Percentiles rank a stretch among this genome's conserved stretches.
These are phyloP conservation scores for Drosophila recens DNA, from an alignment of 2,888 invertebrate genomes.

Conservation along the genomic window DNA sequence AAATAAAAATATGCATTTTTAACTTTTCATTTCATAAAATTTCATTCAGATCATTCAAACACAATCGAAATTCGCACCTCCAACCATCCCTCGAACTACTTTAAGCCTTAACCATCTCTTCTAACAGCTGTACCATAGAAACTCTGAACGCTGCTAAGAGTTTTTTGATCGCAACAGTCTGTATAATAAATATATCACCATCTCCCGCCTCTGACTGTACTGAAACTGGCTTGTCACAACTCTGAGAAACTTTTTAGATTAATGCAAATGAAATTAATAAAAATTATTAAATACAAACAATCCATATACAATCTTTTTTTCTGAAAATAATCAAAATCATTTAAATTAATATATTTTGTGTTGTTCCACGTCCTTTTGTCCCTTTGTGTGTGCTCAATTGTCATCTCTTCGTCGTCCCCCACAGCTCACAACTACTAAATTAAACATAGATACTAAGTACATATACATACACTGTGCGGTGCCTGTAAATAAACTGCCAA, in stretches of 20 bases:
- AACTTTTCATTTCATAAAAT: slow-evolving; percentile 44
- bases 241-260: slow-evolving; percentile 37
- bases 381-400: slow-evolving; percentile 34
- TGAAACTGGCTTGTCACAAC: slow-evolving; percentile 36
- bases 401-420: slow-evolving; percentile 53
- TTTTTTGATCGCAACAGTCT: slow-evolving; percentile 45
- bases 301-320: slow-evolving; percentile 41
- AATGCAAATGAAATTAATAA: slow-evolving; percentile 56
- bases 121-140: slow-evolving; percentile 77
- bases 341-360: slow-evolving; percentile 39
- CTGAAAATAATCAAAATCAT: slow-evolving; percentile 28
- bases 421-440: slow-evolving; percentile 70
- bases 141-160: slow-evolving; percentile 43
- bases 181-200: slow-evolving; percentile 23
- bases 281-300: slow-evolving; percentile 55
- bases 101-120: slow-evolving; percentile 63
- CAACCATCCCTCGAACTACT: slow-evolving; percentile 37
- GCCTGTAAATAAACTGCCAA: slow-evolving; percentile 83
- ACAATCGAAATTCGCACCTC: slow-evolving; percentile 19
- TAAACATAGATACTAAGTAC: slow-evolving; percentile 67
- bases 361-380: slow-evolving; percentile 42
- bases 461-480: slow-evolving; percentile 82
- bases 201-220: slow-evolving; percentile 33
- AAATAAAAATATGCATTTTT: slow-evolving; percentile 44
- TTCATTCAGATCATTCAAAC: slow-evolving; percentile 15